Evolutionary conservation across 1,140 invertebrate species (phyloP).

Genomic region (Ridgeia piscesae): DNA sequence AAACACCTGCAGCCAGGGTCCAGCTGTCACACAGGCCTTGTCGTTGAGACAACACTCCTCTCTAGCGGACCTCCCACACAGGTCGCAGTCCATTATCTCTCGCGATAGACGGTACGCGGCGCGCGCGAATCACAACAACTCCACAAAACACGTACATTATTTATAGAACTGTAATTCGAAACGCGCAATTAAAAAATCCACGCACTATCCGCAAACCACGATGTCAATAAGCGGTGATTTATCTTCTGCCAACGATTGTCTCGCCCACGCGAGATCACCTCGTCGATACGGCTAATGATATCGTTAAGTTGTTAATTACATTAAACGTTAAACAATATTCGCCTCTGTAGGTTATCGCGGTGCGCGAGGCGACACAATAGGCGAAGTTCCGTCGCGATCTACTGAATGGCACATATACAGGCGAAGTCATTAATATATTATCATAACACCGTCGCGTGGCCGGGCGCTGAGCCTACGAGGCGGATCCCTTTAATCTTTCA

Average conservation of each 20-base stretch:
- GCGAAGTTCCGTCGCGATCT: neutral
- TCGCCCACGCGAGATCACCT: neutral
- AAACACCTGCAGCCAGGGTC: neutral
- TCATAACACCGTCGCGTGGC: neutral
- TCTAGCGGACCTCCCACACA: too few species aligned
- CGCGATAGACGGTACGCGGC: neutral
- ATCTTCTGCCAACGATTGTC: neutral
- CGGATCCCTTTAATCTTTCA: neutral
- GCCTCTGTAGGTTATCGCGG: neutral
- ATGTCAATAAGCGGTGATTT: neutral
- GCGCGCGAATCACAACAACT: neutral
- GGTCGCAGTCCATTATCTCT: neutral
- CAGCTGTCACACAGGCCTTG: too few species aligned
- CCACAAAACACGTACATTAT: too few species aligned
- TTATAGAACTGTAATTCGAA: neutral
- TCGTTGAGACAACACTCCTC: neutral
- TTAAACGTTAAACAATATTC: neutral
- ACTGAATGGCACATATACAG: neutral
- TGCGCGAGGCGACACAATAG: neutral
- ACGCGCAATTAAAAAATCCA: neutral
- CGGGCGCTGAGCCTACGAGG: neutral
- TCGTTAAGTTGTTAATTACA: neutral
- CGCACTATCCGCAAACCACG: neutral
- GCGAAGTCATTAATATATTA: neutral
- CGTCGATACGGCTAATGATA: neutral